These are phyloP conservation scores for Crambe crambe DNA, from an alignment of 37 sponge, comb jelly and placozoan species.

Conservation along the genomic window DNA sequence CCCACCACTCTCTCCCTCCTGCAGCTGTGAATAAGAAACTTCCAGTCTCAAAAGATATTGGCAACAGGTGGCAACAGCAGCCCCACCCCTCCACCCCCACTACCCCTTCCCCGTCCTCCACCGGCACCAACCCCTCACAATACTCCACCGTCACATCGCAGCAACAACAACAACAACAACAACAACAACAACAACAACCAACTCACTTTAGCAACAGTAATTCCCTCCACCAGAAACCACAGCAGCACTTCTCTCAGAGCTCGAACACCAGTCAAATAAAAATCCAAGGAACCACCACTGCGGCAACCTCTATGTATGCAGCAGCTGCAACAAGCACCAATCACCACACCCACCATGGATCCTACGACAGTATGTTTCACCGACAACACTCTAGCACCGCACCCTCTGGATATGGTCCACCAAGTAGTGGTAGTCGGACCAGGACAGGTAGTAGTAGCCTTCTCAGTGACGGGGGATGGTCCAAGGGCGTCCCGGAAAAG, in stretches of 20 bases:
- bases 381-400: neutral
- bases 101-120: neutral
- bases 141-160: neutral
- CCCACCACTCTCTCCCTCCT: neutral
- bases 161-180: neutral
- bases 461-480: conserved; percentile 56
- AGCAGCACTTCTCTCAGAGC: too few species aligned
- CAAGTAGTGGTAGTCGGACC: too few species aligned
- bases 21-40: conserved; percentile 12
- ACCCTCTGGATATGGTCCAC: neutral
- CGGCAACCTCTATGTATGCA: too few species aligned
- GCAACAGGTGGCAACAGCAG: neutral
- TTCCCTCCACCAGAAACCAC: too few species aligned
- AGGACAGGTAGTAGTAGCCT: neutral
- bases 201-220: neutral
- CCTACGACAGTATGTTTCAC: neutral
- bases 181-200: neutral
- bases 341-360: neutral
- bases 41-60: neutral
- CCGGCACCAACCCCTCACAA: neutral
- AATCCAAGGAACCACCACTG: too few species aligned
- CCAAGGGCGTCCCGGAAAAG: conserved; percentile 36
- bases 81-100: conserved; percentile 5
- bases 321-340: too few species aligned
- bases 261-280: too few species aligned